Base-by-base conservation (phyloP, 1,140 invertebrate species). In the Phenacoccus solenopsis region DNA sequence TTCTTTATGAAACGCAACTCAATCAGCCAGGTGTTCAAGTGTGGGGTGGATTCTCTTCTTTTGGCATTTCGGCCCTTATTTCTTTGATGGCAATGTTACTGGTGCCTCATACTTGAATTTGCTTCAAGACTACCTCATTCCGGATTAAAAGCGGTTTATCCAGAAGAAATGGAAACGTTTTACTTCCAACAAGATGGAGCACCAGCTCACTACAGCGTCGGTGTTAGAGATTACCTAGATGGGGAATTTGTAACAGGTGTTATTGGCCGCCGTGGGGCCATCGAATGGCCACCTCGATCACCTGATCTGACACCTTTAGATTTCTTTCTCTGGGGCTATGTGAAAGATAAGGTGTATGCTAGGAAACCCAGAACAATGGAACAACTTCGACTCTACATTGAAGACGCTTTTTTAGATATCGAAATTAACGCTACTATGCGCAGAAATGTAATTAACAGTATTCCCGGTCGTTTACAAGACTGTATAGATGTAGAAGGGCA, bases 171-270 rank as follows among this genome's bases (percentile, higher is more conserved):
- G 25, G 20, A 68, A 32, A 64, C 28, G 10, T 68, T 56, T 22
- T 21, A 28, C 20, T 80, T 77, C 69, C 77, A 81, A 68, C 78
- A 81, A 72, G 78, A 81, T 75, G 78, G 77, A 30, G 77, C 78
- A 35, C 78, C 77, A 38, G 72, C 75, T 28, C 78, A 81, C 74
- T 79, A 74, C 70, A 30, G 59, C 22, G 27, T 56, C 12, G 57
- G 21, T 72, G 78, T 79, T 7, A 72, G 76, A 20, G 20, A 74
- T 59, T 77, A 72, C 68, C 69, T 80, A 21, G 73, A 81, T 68
- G 69, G 69, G 49, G 71, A 61, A 70, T 80, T 79, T 76, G 76
- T 77, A 24, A 71, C 72, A 5, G 74, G 74, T 69, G 80, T 78
- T 77, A 75, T 74, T 64, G 73, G 73, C n/a, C 67, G 72, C 49